Percentiles rank a stretch among this genome's conserved stretches.
Evolutionary conservation across 2,797 vertebrate genomes (phyloP).

Genomic region (Leptatherina wallacei): DNA sequence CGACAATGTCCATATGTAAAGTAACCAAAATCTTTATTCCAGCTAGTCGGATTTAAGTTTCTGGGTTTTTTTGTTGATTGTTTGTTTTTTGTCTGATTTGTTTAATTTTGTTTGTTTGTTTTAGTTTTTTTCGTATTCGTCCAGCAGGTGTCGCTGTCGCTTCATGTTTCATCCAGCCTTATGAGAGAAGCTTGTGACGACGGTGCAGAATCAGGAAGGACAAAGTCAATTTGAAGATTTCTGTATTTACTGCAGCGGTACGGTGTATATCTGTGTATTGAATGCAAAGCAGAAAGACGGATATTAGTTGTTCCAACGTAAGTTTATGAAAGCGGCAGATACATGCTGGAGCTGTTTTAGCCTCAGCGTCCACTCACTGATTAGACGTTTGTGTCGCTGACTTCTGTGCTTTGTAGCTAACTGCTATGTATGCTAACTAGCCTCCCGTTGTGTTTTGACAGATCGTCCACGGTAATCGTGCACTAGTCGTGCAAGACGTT

Average conservation of each 20-base stretch:
- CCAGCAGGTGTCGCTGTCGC: constrained; percentile 50
- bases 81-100: too few relatives aligned
- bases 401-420: background rate
- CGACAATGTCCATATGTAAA: too few relatives aligned
- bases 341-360: background rate
- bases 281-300: background rate
- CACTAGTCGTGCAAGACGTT: background rate
- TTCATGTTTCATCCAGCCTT: background rate
- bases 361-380: fast-evolving
- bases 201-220: constrained; percentile 58
- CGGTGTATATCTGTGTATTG: background rate
- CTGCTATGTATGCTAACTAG: background rate
- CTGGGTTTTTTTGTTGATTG: too few relatives aligned
- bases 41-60: background rate
- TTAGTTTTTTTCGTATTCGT: background rate
- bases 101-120: too few relatives aligned
- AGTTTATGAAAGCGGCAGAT: background rate
- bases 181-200: constrained; percentile 10
- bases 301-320: background rate
- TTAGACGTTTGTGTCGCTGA: background rate
- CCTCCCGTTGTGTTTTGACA: constrained; percentile 25
- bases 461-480: constrained; percentile 13
- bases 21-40: background rate
- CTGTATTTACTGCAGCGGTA: background rate
- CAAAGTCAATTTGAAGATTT: background rate